Evolutionary conservation across 1,140 invertebrate genomes (phyloP).

Genomic region (Tetramorium simillimum): DNA sequence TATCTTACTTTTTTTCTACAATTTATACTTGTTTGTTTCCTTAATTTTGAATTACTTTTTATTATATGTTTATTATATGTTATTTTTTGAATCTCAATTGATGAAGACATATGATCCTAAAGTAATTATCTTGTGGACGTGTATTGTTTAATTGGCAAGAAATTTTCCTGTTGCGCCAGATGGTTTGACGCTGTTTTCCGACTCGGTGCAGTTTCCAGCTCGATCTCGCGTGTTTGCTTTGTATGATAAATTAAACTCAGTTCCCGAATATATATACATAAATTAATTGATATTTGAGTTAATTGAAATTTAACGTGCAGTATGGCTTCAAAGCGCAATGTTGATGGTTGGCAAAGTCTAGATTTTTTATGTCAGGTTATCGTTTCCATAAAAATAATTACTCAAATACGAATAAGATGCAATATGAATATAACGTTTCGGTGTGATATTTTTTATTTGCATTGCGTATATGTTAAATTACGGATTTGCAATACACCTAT

Average conservation of each 20-base stretch:
- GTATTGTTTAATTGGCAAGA: slow-evolving; percentile 43
- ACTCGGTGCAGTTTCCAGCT: slow-evolving; percentile 30
- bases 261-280: slow-evolving; percentile 17
- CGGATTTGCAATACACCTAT: neutral
- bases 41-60: neutral
- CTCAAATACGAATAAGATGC: neutral
- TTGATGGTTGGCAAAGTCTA: neutral
- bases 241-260: slow-evolving; percentile 53
- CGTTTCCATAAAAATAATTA: neutral
- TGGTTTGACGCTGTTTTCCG: slow-evolving; percentile 40
- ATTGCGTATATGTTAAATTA: neutral
- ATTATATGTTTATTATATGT: neutral
- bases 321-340: neutral
- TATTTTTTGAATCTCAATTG: neutral
- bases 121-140: neutral
- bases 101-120: neutral
- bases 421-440: neutral
- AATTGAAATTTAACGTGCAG: slow-evolving; percentile 48
- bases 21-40: neutral
- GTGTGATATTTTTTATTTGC: neutral
- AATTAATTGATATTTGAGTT: slow-evolving; percentile 47
- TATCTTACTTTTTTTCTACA: neutral
- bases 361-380: neutral
- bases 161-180: slow-evolving; percentile 49
- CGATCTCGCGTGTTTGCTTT: slow-evolving; percentile 7